Base-by-base conservation (phyloP, 1,140 invertebrate species). In the Philaenus spumarius region DNA sequence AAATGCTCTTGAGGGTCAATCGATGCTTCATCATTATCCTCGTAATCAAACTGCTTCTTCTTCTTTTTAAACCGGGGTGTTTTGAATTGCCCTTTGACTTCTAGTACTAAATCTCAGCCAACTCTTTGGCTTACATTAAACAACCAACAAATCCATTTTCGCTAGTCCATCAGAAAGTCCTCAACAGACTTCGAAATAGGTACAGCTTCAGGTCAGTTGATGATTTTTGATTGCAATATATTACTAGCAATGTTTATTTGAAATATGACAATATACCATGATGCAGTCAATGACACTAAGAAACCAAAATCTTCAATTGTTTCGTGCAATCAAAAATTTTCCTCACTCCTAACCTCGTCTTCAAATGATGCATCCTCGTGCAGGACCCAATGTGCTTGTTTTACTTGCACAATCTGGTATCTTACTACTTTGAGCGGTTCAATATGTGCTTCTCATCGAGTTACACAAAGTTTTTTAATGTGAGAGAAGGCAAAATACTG, bases 41-140 rank as follows among this genome's bases (percentile, higher is more conserved):
- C 46, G 22, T 48, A 48, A 48, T 24, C 22, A 48, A 48, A 48
- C n/a, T n/a, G n/a, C n/a, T n/a, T n/a, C n/a, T n/a, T n/a, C n/a
- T n/a, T n/a, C n/a, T n/a, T n/a, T n/a, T 15, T 48, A 23, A 48
- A 19, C n/a, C 15, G 46, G 6, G 42, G 42, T 45, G 42, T 45
- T 45, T 45, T 48, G 22, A 48, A 48, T 17, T 9, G 17, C 23
- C 9, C 46, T 48, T 48, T 22, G 15, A 48, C 46, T 48, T 48
- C 17, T 48, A 48, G 23, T 3, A 6, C 46, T 48, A n/a, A n/a
- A n/a, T n/a, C n/a, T 48, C 46, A 48, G 46, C 46, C 46, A 48
- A 23, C 46, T 48, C 22, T 48, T 48, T 48, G 15, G 46, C 46
- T 48, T 48, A 20, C 22, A 48, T 22, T 24, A 17, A 48, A 15